Evolutionary conservation across 2,113 vertebrate species (phyloP).

Genomic region (Syngnathus scovelli): DNA sequence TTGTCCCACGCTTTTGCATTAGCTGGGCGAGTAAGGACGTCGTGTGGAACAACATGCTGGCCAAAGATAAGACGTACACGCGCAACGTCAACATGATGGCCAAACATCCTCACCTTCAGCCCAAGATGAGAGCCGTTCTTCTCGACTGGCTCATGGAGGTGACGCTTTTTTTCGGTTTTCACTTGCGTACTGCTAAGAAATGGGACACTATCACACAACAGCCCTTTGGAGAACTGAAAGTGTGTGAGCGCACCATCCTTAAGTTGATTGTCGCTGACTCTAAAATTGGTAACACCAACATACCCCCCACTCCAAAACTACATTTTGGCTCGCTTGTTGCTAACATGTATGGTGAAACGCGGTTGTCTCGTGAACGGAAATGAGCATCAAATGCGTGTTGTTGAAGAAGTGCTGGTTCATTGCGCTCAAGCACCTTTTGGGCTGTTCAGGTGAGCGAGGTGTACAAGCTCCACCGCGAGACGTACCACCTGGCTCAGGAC

Average conservation of each 20-base stretch:
- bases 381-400: too few species aligned
- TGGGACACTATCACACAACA: too few species aligned
- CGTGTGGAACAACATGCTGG: slow-evolving; percentile 86
- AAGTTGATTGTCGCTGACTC: too few species aligned
- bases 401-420: background rate
- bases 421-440: background rate
- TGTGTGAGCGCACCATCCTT: too few species aligned
- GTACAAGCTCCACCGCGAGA: slow-evolving; percentile 92
- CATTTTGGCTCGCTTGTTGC: too few species aligned
- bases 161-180: slow-evolving; percentile 24
- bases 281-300: too few species aligned
- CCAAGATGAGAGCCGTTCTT: slow-evolving; percentile 89
- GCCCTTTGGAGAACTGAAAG: too few species aligned
- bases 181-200: too few species aligned
- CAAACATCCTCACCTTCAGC: slow-evolving; percentile 88
- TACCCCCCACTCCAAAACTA: too few species aligned
- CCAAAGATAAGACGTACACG: slow-evolving; percentile 81
- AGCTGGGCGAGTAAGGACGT: slow-evolving; percentile 95
- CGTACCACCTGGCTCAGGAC: slow-evolving; percentile 92
- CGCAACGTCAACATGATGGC: slow-evolving; percentile 81
- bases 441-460: slow-evolving; percentile 85
- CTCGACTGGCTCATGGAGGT: slow-evolving; percentile 99
- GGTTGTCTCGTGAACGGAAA: too few species aligned
- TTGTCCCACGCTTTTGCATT: background rate
- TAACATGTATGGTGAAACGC: too few species aligned